phyloP scores from a whole-genome alignment of 2,797 vertebrate genomes.

The Melanotaenia nigrans region DNA sequence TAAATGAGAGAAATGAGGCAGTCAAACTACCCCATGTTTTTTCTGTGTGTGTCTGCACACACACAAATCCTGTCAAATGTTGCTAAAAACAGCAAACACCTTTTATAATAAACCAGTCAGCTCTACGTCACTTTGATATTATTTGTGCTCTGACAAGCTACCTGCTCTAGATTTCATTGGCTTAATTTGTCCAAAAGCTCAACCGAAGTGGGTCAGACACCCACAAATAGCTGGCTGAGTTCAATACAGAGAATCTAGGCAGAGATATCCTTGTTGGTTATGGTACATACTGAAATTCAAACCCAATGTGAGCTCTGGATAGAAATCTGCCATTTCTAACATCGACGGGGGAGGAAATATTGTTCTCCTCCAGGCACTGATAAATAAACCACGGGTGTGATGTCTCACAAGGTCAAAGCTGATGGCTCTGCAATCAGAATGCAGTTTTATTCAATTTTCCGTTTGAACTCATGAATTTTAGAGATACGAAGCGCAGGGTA shows the following conservation, averaged over 20 bases:
- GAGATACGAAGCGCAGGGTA: background rate
- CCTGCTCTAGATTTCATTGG: constrained; percentile 51
- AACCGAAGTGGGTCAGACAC: constrained; percentile 51
- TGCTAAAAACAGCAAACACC: constrained; percentile 31
- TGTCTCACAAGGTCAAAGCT: constrained; percentile 36
- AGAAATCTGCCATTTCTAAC: constrained; percentile 12
- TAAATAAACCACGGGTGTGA: constrained; percentile 37
- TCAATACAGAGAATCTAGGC: constrained; percentile 14
- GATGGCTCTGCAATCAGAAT: background rate
- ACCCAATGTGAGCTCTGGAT: background rate
- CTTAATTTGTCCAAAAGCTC: constrained; percentile 53
- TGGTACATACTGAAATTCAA: constrained; percentile 10
- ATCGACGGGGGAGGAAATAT: background rate
- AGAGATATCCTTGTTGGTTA: background rate
- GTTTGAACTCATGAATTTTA: background rate
- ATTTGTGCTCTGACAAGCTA: constrained; percentile 42
- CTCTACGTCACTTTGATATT: constrained; percentile 47
- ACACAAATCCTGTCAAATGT: constrained; percentile 28
- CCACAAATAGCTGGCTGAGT: constrained; percentile 31
- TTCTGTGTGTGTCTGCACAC: background rate
- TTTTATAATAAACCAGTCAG: constrained; percentile 17
- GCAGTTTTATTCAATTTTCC: constrained; percentile 8
- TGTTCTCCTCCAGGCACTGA: constrained; percentile 34
- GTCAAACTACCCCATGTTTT: no score
- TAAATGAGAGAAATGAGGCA: constrained; percentile 49